These are phyloP conservation scores for Lasaia peninsularis DNA, from an alignment of 1,140 invertebrate genomes.

Conservation along the genomic window DNA sequence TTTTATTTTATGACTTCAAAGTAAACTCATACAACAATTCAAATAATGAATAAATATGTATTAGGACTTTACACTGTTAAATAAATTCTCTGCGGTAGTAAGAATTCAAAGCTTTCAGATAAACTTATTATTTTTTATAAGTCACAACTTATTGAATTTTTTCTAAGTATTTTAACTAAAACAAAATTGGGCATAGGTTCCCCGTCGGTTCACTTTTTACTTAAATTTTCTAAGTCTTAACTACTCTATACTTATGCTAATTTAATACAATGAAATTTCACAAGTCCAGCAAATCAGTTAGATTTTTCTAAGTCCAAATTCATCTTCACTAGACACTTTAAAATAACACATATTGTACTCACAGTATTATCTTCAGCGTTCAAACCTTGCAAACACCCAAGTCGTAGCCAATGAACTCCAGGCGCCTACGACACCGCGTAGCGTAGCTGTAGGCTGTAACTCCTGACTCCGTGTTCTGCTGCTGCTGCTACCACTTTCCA, in stretches of 20 bases:
- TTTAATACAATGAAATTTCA: not conserved
- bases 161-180: not conserved
- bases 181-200: not conserved
- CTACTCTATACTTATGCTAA: not conserved
- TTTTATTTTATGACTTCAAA: too few species aligned
- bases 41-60: not conserved
- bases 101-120: too few species aligned
- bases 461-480: not conserved
- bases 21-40: not conserved
- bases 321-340: not conserved
- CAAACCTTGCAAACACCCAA: not conserved
- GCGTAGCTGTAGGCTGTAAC: not conserved
- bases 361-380: slow-evolving; percentile 6
- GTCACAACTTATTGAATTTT: not conserved
- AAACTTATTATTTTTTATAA: not conserved
- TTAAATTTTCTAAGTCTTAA: slow-evolving; percentile 1
- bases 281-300: not conserved
- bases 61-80: not conserved
- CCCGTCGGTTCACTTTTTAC: not conserved
- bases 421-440: not conserved
- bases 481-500: not conserved
- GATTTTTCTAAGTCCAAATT: not conserved
- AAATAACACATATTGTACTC: not conserved
- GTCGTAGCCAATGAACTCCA: not conserved
- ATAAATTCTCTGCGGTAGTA: too few species aligned